phyloP scores from a whole-genome alignment of 2,113 vertebrate genomes.

The Myrmecobius fasciatus region DNA sequence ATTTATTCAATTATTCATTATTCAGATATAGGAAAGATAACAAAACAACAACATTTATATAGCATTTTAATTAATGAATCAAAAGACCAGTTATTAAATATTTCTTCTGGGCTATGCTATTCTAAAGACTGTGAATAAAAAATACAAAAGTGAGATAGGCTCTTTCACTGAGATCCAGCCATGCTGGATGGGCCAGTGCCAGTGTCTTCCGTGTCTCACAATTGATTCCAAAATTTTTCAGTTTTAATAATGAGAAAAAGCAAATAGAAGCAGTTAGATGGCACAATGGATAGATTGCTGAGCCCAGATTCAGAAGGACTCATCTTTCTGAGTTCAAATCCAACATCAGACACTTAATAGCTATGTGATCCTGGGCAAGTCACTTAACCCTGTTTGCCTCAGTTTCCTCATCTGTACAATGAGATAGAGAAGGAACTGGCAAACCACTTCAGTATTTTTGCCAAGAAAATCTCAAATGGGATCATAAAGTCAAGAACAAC shows the following conservation, averaged over 20 bases:
- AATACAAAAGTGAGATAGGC: not conserved
- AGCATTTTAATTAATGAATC: not conserved
- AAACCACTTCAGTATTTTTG: not conserved
- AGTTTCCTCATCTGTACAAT: not conserved
- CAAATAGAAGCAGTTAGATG: not conserved
- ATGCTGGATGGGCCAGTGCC: too few relatives aligned
- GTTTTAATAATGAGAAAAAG: not conserved
- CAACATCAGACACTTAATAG: not conserved
- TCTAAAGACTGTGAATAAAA: not conserved
- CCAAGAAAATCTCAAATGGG: not conserved
- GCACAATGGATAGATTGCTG: not conserved
- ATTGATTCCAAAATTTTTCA: too few relatives aligned
- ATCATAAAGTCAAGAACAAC: not conserved
- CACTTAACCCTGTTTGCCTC: not conserved
- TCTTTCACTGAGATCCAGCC: not conserved
- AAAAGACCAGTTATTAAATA: not conserved
- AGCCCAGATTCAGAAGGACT: not conserved
- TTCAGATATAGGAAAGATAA: not conserved
- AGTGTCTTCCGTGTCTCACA: too few relatives aligned
- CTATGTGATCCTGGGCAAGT: constrained; percentile 8
- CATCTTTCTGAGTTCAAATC: not conserved
- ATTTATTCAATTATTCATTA: too few relatives aligned
- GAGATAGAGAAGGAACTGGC: not conserved
- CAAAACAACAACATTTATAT: not conserved
- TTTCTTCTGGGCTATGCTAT: not conserved